Evolutionary conservation across 23 tunicate genomes (phyloP).

Genomic region (Trididemnum nubilum): DNA sequence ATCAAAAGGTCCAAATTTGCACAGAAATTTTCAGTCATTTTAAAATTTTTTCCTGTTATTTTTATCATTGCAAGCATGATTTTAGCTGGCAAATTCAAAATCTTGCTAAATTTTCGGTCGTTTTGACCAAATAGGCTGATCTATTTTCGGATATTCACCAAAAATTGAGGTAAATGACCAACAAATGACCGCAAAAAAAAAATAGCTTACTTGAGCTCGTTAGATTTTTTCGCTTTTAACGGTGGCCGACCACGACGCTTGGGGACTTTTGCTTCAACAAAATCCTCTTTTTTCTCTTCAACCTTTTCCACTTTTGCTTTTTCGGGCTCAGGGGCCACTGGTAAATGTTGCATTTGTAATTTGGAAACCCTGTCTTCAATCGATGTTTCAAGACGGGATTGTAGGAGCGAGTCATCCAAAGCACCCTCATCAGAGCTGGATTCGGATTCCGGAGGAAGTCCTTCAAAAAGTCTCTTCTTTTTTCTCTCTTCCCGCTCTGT

Average conservation of each 20-base stretch:
- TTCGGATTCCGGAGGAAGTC: slow-evolving; percentile 47
- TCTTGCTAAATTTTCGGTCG: too few species aligned
- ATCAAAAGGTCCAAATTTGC: too few species aligned
- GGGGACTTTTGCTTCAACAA: not conserved
- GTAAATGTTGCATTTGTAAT: not conserved
- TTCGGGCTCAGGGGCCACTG: not conserved
- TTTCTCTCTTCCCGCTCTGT: slow-evolving; percentile 55
- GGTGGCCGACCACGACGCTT: slow-evolving; percentile 20
- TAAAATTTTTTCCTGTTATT: too few species aligned
- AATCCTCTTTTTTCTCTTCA: not conserved
- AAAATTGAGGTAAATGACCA: too few species aligned
- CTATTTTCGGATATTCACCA: too few species aligned
- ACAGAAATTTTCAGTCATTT: too few species aligned
- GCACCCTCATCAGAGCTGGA: slow-evolving; percentile 45
- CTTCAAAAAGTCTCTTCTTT: slow-evolving; percentile 39
- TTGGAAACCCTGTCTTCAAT: not conserved
- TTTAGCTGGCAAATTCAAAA: too few species aligned
- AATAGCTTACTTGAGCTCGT: not conserved
- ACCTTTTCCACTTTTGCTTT: too few species aligned
- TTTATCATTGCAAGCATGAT: too few species aligned
- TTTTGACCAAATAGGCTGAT: too few species aligned
- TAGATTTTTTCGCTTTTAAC: not conserved
- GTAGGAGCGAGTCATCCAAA: not conserved
- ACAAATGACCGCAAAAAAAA: too few species aligned
- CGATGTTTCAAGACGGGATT: not conserved